These are phyloP conservation scores for Phenacoccus solenopsis DNA, from an alignment of 1,140 invertebrate genomes.

Conservation along the genomic window DNA sequence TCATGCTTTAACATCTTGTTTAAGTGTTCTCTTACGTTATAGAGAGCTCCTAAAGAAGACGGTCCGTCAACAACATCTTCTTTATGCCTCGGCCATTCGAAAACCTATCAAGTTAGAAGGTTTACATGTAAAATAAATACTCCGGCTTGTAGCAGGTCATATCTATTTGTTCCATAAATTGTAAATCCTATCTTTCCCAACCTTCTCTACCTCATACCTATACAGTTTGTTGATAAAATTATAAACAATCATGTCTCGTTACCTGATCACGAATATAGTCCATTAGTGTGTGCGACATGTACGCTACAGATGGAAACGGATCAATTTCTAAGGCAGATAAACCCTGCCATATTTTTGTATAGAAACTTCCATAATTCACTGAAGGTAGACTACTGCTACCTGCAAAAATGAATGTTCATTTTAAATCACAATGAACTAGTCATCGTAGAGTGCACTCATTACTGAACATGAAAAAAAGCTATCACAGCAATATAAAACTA, in stretches of 20 bases:
- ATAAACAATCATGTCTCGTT: slow-evolving; percentile 13
- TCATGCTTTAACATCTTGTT: not conserved
- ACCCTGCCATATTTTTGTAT: slow-evolving; percentile 73
- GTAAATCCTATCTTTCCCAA: too few species aligned
- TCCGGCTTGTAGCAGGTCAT: too few species aligned
- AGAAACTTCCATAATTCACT: slow-evolving; percentile 39
- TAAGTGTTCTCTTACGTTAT: not conserved
- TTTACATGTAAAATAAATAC: too few species aligned
- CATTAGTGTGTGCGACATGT: slow-evolving; percentile 61
- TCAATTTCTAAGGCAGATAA: slow-evolving; percentile 62
- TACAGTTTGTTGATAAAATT: too few species aligned
- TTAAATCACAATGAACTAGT: too few species aligned
- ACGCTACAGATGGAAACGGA: slow-evolving; percentile 66
- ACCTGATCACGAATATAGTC: slow-evolving; percentile 66
- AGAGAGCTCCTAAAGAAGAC: slow-evolving; percentile 14
- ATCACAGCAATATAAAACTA: too few species aligned
- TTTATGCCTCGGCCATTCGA: slow-evolving; percentile 13
- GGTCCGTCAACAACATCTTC: slow-evolving; percentile 9
- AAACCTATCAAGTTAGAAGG: too few species aligned
- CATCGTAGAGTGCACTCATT: too few species aligned
- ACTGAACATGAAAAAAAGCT: too few species aligned
- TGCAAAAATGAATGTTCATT: too few species aligned
- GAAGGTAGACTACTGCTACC: not conserved
- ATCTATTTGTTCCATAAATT: too few species aligned
- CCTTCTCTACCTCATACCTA: too few species aligned